Evolutionary conservation across 2,113 vertebrate species (phyloP).

Genomic region (Perca fluviatilis): DNA sequence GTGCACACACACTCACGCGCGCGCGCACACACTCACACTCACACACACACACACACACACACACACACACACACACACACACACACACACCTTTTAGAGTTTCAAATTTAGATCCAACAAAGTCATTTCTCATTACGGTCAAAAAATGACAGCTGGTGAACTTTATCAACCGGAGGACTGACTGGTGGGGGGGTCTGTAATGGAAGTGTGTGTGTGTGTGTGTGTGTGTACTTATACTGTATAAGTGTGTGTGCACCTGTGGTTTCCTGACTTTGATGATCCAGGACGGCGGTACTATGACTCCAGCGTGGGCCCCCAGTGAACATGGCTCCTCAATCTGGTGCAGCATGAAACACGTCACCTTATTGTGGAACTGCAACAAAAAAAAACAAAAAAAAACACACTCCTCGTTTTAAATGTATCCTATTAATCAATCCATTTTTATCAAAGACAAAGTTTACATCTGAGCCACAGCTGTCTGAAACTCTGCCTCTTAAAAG

Average conservation of each 20-base stretch:
- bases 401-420: neutral
- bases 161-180: conserved; percentile 32
- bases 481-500: neutral
- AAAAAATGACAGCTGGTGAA: conserved; percentile 37
- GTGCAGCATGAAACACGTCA: conserved; percentile 99
- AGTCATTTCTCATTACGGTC: conserved; percentile 53
- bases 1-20: neutral
- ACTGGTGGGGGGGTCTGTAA: neutral
- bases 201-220: neutral
- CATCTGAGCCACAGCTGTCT: neutral
- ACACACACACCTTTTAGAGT: conserved; percentile 18
- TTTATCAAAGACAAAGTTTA: neutral
- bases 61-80: neutral
- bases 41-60: neutral
- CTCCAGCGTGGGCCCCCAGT: conserved; percentile 94
- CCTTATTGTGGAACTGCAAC: conserved; percentile 97
- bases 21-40: conserved; percentile 14
- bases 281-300: conserved; percentile 98
- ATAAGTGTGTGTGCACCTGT: conserved; percentile 85
- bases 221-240: neutral
- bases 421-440: neutral
- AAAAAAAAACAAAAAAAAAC: neutral
- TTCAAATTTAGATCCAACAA: conserved; percentile 66
- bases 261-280: conserved; percentile 99
- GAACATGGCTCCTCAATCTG: conserved; percentile 98